These are phyloP conservation scores for Lepidurus packardi DNA, from an alignment of 1,140 invertebrate species.

Conservation along the genomic window DNA sequence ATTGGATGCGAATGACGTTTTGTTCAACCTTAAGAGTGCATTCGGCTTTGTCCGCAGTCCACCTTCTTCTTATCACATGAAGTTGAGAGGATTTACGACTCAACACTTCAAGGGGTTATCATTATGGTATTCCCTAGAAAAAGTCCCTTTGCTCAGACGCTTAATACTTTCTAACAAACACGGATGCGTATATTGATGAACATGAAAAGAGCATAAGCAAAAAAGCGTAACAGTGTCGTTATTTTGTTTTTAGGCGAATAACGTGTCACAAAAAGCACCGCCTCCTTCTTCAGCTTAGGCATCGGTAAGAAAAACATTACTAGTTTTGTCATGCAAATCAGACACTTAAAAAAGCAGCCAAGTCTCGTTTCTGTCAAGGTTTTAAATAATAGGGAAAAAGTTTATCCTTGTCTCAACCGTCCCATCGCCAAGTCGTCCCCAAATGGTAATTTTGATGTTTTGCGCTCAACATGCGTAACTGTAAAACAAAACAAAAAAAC, in stretches of 20 bases:
- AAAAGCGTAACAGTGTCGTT: neutral
- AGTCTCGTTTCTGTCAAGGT: neutral
- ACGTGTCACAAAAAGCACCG: neutral
- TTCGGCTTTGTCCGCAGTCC: slow-evolving; percentile 12
- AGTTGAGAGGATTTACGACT: neutral
- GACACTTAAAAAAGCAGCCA: neutral
- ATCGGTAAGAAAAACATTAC: neutral
- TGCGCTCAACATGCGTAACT: slow-evolving; percentile 3
- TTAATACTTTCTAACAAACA: neutral
- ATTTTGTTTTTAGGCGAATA: neutral
- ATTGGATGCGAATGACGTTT: slow-evolving; percentile 5
- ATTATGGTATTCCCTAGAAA: neutral
- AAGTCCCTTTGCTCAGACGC: neutral
- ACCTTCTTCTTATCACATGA: slow-evolving; percentile 18
- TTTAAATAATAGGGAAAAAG: neutral
- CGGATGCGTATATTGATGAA: neutral
- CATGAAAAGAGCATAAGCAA: neutral
- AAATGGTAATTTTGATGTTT: slow-evolving; percentile 10
- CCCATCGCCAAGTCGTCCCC: no score
- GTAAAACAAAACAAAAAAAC: neutral
- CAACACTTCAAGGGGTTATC: neutral
- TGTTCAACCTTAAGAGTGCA: neutral
- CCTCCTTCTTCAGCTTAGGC: neutral
- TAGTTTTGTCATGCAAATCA: neutral
- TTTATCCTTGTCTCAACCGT: neutral